Percentiles rank a stretch among this genome's conserved stretches.
phyloP scores from a whole-genome alignment of 2,113 vertebrate genomes.

The Syngnathus scovelli region DNA sequence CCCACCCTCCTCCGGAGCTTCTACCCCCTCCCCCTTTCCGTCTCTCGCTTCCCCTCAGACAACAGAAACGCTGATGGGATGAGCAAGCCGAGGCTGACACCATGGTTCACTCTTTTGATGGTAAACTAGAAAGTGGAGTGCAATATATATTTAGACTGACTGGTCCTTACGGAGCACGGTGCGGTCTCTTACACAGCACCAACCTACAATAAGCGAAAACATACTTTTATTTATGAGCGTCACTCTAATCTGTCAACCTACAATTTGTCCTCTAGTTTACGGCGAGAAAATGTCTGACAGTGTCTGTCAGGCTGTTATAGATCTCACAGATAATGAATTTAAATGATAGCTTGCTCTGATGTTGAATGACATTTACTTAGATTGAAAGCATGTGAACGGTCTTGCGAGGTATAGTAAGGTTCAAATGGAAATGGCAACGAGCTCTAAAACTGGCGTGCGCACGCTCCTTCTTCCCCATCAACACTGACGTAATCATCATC shows the following conservation, averaged over 20 bases:
- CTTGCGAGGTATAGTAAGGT: neutral
- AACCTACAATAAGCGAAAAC: neutral
- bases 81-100: constrained; percentile 46
- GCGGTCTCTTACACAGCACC: constrained; percentile 20
- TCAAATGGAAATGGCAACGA: constrained; percentile 1
- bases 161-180: constrained; percentile 22
- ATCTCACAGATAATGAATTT: neutral
- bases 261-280: neutral
- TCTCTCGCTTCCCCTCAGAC: constrained; percentile 31
- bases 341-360: constrained; percentile 6
- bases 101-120: constrained; percentile 38
- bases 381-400: neutral
- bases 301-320: neutral
- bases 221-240: neutral
- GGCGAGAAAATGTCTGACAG: neutral
- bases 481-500: neutral
- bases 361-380: neutral
- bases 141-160: constrained; percentile 33
- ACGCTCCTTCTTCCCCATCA: neutral
- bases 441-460: neutral
- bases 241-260: constrained; percentile 1
- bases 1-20: constrained; percentile 21
- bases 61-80: constrained; percentile 57
- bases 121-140: constrained; percentile 40
- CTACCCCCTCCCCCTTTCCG: constrained; percentile 21